phyloP scores from a whole-genome alignment of 2,888 invertebrate genomes.

The Dromius quadrimaculatus region DNA sequence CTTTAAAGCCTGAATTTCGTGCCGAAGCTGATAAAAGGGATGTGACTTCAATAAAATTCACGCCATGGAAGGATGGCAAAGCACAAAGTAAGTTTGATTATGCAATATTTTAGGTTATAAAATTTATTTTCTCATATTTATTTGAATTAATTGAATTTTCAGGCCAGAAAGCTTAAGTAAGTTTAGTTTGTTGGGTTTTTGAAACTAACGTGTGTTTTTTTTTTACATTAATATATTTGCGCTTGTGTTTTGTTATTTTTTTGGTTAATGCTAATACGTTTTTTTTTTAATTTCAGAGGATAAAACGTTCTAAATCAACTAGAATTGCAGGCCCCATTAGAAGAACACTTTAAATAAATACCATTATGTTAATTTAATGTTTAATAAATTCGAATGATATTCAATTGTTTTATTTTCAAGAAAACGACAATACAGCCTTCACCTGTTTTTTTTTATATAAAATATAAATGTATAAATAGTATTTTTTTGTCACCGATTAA shows the following conservation, averaged over 20 bases:
- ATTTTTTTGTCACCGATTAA: constrained; percentile 28
- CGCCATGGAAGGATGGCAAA: constrained; percentile 92
- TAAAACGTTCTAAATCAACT: constrained; percentile 27
- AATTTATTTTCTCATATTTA: not conserved
- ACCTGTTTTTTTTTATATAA: constrained; percentile 19
- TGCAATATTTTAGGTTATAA: not conserved
- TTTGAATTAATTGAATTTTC: constrained; percentile 13
- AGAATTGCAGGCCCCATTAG: not conserved
- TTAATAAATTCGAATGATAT: constrained; percentile 39
- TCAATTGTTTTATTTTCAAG: constrained; percentile 22
- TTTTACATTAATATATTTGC: not conserved
- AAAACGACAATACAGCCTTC: constrained; percentile 15
- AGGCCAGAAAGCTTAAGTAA: constrained; percentile 20
- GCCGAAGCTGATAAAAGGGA: constrained; percentile 82
- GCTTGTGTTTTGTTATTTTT: not conserved
- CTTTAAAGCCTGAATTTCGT: constrained; percentile 81
- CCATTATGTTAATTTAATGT: constrained; percentile 27
- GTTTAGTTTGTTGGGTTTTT: constrained; percentile 30
- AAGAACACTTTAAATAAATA: constrained; percentile 18
- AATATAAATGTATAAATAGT: constrained; percentile 43
- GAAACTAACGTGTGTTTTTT: constrained; percentile 1
- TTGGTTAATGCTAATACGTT: not conserved
- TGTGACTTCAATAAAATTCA: constrained; percentile 82
- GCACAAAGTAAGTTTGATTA: constrained; percentile 75
- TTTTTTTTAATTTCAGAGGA: constrained; percentile 41